A percentile compares a stretch with the other conserved stretches of the same genome.
phyloP scores from a whole-genome alignment of 92 coral and sea anemone species.

The Zoanthus gigantus region DNA sequence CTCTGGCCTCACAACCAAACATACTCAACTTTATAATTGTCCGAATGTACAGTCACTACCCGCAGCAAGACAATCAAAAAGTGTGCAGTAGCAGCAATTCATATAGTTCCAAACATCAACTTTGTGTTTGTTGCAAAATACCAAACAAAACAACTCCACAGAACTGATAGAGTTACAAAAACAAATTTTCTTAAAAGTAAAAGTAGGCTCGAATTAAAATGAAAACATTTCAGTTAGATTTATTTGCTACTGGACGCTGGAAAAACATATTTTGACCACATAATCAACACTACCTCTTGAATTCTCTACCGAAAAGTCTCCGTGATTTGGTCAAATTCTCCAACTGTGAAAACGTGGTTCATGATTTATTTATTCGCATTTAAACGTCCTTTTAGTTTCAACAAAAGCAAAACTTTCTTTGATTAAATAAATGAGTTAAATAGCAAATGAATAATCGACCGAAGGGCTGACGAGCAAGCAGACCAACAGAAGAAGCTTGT shows the following conservation, averaged over 20 bases:
- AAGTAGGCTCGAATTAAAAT: not conserved
- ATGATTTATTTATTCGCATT: slow-evolving; percentile 44
- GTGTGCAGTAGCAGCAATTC: not conserved
- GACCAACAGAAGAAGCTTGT: slow-evolving; percentile 32
- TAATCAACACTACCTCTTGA: slow-evolving; percentile 23
- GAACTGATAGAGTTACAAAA: slow-evolving; percentile 40
- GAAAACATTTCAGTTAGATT: slow-evolving; percentile 3
- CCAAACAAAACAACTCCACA: slow-evolving; percentile 29
- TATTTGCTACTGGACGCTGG: not conserved
- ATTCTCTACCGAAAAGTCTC: slow-evolving; percentile 10
- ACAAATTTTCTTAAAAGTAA: slow-evolving; percentile 1
- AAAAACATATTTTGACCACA: not conserved
- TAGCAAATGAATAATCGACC: slow-evolving; percentile 17
- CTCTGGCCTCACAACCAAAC: slow-evolving; percentile 1
- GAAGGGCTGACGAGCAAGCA: not conserved
- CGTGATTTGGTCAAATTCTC: slow-evolving; percentile 30
- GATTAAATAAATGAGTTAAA: slow-evolving; percentile 32
- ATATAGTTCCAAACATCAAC: not conserved
- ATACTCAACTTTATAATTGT: not conserved
- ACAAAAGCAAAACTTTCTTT: slow-evolving; percentile 43
- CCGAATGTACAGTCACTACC: not conserved
- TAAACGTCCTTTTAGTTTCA: slow-evolving; percentile 44
- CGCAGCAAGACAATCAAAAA: not conserved
- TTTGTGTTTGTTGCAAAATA: slow-evolving; percentile 35
- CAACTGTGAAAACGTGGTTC: slow-evolving; percentile 52